Evolutionary conservation across 2,888 invertebrate genomes (phyloP), one percentile per base, ranked within the genome.

Genomic region (Augochlorella aurata): DNA sequence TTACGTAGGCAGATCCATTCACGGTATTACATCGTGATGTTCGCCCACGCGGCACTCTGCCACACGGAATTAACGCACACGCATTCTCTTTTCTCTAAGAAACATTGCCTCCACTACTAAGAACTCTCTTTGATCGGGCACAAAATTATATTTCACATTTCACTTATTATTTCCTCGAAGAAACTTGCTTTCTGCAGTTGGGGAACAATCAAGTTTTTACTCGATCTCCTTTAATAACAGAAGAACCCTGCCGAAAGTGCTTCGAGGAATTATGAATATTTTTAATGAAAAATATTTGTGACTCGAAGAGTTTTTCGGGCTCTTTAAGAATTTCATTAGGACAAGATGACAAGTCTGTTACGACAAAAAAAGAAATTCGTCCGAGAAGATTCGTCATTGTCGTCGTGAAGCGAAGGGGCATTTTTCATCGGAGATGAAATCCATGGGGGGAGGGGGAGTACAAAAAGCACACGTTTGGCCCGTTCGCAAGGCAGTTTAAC

Each of bases 1-100:
- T 78, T 81, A 91, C 89, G 93, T 93, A 90, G 93, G 93, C 85
- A 89, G 92, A 82, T 84, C 90, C 92, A 92, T 92, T 93, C 92
- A 91, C 90, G 90, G 90, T 85, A 29, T 58, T 54, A 81, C 66
- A 75, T 58, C 70, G 18, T 61, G 63, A 61, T 72, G 67, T 24
- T 58, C 82, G 77, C 84, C 82, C 74, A 86, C 85, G 76, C 74
- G 75, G 65, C 38, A 54, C 38, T 75, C 76, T 77, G 70, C 76
- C 44, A 21, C 50, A 16, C 18, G n/a, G 52, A 70, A 70, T 69
- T 82, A 82, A 74, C 65, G 52, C 24, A n/a, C 10, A 38, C 7
- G 70, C 78, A 18, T 63, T 77, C 72, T 68, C 58, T 76, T 50
- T 65, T 47, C 71, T 44, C 65, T 65, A 65, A 44, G 65, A 65